A percentile compares a stretch with the other conserved stretches of the same genome.
Conservation (phyloP, 2,797 vertebrate genomes). For the Oreonectes daqikongensis region DNA sequence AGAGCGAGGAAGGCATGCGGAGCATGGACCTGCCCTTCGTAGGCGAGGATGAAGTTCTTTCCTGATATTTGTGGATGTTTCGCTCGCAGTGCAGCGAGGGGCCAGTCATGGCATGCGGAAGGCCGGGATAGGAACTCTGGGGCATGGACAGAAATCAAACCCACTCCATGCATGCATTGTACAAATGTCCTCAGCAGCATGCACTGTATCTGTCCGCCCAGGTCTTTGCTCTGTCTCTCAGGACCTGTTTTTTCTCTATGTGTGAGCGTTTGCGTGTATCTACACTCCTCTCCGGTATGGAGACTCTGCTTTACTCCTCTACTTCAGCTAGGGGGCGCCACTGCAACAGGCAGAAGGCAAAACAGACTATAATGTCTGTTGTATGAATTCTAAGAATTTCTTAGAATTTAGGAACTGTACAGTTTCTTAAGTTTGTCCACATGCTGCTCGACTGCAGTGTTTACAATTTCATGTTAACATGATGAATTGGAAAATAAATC, state of each 20-base stretch:
- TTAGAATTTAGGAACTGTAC: background rate
- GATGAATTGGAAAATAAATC: constrained; percentile 31
- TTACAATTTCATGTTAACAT: constrained; percentile 40
- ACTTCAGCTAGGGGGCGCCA: constrained; percentile 42
- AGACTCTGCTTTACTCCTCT: constrained; percentile 52
- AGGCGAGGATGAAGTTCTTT: constrained; percentile 87
- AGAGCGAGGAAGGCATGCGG: constrained; percentile 83
- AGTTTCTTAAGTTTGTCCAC: background rate
- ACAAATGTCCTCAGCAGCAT: constrained; percentile 68
- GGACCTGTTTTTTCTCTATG: constrained; percentile 54
- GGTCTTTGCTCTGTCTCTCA: constrained; percentile 60
- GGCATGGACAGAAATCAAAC: constrained; percentile 18
- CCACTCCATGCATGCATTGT: constrained; percentile 60
- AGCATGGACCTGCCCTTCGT: constrained; percentile 81
- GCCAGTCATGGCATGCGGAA: constrained; percentile 39
- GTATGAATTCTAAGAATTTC: background rate
- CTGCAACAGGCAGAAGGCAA: background rate
- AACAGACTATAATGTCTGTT: background rate
- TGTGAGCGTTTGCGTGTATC: constrained; percentile 46
- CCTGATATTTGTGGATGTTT: constrained; percentile 75
- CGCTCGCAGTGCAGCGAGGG: constrained; percentile 43
- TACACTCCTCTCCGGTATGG: constrained; percentile 38
- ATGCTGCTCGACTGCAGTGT: background rate
- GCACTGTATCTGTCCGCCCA: constrained; percentile 70
- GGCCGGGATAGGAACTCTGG: constrained; percentile 21